A percentile compares a stretch with the other conserved stretches of the same genome.
These are phyloP conservation scores for Tenthredo distinguenda DNA, from an alignment of 2,888 invertebrate genomes.

Conservation along the genomic window DNA sequence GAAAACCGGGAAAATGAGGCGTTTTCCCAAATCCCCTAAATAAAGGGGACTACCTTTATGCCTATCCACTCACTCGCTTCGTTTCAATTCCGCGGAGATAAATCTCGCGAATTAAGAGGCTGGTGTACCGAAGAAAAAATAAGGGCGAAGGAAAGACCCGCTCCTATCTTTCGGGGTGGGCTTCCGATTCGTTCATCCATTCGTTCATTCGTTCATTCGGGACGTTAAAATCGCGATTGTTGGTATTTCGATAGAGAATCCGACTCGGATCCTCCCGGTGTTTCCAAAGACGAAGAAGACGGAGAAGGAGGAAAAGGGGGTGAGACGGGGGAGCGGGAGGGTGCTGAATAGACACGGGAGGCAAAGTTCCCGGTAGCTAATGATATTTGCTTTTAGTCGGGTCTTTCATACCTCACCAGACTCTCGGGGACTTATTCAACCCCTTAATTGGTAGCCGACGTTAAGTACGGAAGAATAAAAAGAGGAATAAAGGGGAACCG, in stretches of 20 bases:
- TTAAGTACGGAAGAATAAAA: not conserved
- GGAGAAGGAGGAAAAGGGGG: not conserved
- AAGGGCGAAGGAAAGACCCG: not conserved
- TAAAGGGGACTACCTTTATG: not conserved
- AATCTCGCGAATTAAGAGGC: not conserved
- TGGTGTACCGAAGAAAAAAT: not conserved
- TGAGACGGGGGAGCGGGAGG: not conserved
- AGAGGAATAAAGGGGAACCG: not conserved
- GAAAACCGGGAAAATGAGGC: slow-evolving; percentile 26
- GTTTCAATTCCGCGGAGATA: not conserved
- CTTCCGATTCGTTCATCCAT: too few relatives aligned
- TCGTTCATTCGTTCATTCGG: not conserved
- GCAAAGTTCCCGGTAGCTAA: not conserved
- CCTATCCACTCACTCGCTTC: not conserved
- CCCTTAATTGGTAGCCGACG: not conserved
- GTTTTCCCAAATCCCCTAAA: not conserved
- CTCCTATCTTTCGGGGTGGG: not conserved
- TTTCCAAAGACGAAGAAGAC: not conserved
- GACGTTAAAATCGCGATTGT: not conserved
- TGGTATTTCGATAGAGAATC: not conserved
- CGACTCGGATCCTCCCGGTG: too few relatives aligned
- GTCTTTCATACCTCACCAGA: not conserved
- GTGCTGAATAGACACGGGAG: not conserved
- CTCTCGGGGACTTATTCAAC: not conserved
- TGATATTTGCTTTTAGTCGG: not conserved